Evolutionary conservation across 2,888 invertebrate genomes (phyloP).

Genomic region (Eledone cirrhosa): DNA sequence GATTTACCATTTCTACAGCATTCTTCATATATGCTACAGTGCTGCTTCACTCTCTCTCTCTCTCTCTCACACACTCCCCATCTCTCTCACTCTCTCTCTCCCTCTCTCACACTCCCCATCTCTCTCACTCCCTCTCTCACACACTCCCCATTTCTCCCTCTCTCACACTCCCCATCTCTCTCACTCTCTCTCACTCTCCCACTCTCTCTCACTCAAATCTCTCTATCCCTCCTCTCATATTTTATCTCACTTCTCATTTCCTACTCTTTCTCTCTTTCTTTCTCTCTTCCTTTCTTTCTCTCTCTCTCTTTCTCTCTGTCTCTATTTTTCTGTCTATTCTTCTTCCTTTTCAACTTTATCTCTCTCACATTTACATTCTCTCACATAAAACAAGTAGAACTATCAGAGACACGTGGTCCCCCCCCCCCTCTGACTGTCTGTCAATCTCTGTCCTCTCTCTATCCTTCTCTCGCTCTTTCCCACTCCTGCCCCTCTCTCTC

Average conservation of each 20-base stretch:
- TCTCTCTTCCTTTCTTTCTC: not conserved
- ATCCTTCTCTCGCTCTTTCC: not conserved
- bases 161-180: not conserved
- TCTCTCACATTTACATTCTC: not conserved
- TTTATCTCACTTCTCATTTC: not conserved
- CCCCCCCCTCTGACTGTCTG: too few species aligned
- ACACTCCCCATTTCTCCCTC: not conserved
- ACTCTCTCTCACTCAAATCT: not conserved
- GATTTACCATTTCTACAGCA: too few species aligned
- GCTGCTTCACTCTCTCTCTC: too few species aligned
- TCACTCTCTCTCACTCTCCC: not conserved
- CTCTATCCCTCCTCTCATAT: not conserved
- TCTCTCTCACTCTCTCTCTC: not conserved
- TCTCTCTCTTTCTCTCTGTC: not conserved
- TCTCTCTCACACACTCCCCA: too few species aligned
- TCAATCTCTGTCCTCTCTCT: not conserved
- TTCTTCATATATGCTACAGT: too few species aligned
- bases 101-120: not conserved
- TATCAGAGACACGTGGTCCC: too few species aligned
- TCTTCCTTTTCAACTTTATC: not conserved
- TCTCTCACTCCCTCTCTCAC: not conserved
- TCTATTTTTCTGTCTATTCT: not conserved
- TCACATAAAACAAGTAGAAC: too few species aligned
- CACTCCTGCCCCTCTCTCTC: too few species aligned
- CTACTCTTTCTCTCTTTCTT: not conserved